Evolutionary conservation across 2,113 vertebrate genomes (phyloP).

Genomic region (Gallinago media): DNA sequence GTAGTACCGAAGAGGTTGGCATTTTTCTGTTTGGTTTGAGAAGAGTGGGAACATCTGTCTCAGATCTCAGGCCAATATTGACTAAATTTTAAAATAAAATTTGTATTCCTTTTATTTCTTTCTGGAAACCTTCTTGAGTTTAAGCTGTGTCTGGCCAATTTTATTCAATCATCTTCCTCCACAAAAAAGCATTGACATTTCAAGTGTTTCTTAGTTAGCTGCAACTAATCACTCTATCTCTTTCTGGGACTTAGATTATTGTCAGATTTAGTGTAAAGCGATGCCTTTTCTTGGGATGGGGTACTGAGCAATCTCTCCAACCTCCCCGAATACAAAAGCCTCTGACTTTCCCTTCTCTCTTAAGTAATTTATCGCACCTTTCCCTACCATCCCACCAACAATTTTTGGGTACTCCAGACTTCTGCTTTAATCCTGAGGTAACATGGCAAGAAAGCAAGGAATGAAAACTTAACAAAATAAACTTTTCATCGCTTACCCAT

Average conservation of each 20-base stretch:
- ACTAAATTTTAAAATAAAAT: neutral
- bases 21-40: neutral
- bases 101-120: neutral
- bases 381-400: neutral
- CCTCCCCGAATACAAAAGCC: neutral
- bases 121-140: neutral
- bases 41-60: neutral
- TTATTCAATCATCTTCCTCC: neutral
- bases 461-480: neutral
- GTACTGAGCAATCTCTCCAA: neutral
- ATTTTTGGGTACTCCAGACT: neutral
- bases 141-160: neutral
- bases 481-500: neutral
- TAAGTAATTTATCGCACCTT: neutral
- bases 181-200: neutral
- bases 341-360: neutral
- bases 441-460: neutral
- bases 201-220: neutral
- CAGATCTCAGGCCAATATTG: neutral
- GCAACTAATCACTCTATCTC: neutral
- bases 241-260: neutral
- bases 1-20: neutral
- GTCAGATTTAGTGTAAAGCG: neutral
- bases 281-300: neutral
- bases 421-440: neutral